A percentile compares a stretch with the other conserved stretches of the same genome.
Conservation (phyloP, 92 coral and sea anemone species). For the Zoanthus solanderi region DNA sequence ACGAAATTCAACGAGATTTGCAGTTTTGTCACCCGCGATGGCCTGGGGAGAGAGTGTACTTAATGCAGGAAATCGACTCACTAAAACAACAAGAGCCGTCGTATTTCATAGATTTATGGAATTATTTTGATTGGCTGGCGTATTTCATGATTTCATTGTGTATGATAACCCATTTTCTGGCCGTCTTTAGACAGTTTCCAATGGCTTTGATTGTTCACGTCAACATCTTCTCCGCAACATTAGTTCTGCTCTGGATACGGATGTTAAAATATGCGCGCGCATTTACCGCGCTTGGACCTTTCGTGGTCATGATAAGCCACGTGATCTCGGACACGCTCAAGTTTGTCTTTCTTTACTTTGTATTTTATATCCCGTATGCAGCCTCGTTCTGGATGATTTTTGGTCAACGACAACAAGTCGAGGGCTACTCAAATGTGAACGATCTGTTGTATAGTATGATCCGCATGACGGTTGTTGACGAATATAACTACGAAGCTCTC, state of each 20-base stretch:
- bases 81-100: conserved; percentile 79
- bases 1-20: conserved; percentile 81
- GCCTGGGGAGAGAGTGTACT: conserved; percentile 96
- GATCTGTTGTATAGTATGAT: conserved; percentile 91
- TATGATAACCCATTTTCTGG: conserved; percentile 72
- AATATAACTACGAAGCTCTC: conserved; percentile 83
- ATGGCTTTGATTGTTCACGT: conserved; percentile 64
- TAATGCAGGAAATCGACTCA: conserved; percentile 89
- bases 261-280: conserved; percentile 94
- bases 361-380: conserved; percentile 94
- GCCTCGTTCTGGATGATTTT: conserved; percentile 99
- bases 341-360: conserved; percentile 84
- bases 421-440: conserved; percentile 78
- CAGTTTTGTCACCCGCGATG: conserved; percentile 97
- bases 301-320: conserved; percentile 94
- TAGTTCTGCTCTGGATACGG: conserved; percentile 86
- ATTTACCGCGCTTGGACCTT: conserved; percentile 91
- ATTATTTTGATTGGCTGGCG: conserved; percentile 89
- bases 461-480: conserved; percentile 97
- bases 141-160: conserved; percentile 76
- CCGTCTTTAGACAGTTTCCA: conserved; percentile 57
- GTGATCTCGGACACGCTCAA: conserved; percentile 84
- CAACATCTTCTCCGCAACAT: conserved; percentile 79
- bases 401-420: conserved; percentile 67
- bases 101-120: conserved; percentile 93